Base-by-base conservation (phyloP, 30 jellyfish, hydroid and myxozoan genomes). In the Cassiopea andromeda region DNA sequence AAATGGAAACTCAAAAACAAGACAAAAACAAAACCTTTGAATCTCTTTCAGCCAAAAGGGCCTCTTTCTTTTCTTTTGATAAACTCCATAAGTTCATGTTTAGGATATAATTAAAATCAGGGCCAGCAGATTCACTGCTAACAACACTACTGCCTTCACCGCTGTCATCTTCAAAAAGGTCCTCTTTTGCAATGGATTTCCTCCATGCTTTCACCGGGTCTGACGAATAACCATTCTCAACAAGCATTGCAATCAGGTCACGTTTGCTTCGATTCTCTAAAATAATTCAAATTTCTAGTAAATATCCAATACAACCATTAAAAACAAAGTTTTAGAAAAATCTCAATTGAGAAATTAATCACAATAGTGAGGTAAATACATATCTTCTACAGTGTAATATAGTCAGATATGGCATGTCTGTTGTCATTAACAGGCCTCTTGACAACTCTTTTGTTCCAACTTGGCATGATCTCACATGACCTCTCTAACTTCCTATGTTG, bases 171-270 rank as follows among this genome's bases (percentile, higher is more conserved):
- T 84, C 92, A 69, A 71, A 8, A n/a, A 19, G 19, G 1, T 5
- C 60, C 16, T 80, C 94, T 72, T 73, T 73, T 13, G 60, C 77
- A 1, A 76, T 18, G 38, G 87, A 44, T 60, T 77, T 78, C 69
- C 91, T 95, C 99, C 99, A 95, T 44, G 97, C 84, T 80, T 96
- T 96, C 68, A 96, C 99, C 18, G 99, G 99, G 78, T 96, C 99
- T 2, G 99, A 88, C 10, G 72, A 66, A 84, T 49, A 96, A 2
- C 97, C 94, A 48, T 91, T 76, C 79, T 87, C 98, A 27, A 78
- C 92, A 71, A 96, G 88, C 75, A 81, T 79, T 58, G 93, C 60
- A 0, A 96, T 73, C 27, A 96, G 93, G 70, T 96, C 99, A 5
- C 97, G 89, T 80, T 96, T 96, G 85, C 82, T 87, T 12, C 95